These are phyloP conservation scores for Stercorarius parasiticus DNA, from an alignment of 2,113 vertebrate genomes.

Conservation along the genomic window DNA sequence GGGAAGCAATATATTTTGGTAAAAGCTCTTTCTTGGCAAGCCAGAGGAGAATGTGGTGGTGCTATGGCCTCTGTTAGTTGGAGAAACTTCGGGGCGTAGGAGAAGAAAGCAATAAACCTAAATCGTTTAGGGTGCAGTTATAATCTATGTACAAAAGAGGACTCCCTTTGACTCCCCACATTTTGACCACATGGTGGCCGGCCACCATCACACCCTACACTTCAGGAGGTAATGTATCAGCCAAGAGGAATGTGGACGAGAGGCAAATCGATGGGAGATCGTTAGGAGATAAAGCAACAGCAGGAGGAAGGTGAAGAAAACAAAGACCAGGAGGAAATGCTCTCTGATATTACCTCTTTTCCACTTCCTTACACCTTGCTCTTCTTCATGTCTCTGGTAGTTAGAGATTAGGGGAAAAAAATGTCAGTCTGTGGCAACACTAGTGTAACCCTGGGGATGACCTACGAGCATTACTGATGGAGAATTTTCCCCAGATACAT, in stretches of 20 bases:
- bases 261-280: background rate
- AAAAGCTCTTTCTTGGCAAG: background rate
- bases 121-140: background rate
- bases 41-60: background rate
- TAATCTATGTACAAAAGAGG: background rate
- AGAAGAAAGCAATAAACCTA: background rate
- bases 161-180: background rate
- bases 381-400: background rate
- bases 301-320: background rate
- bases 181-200: background rate
- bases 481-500: background rate
- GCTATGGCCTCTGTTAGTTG: background rate
- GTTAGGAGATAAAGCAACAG: background rate
- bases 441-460: background rate
- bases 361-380: background rate
- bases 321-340: background rate
- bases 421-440: background rate
- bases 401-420: background rate
- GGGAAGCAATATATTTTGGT: background rate
- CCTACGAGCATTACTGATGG: background rate
- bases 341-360: background rate
- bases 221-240: background rate
- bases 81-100: accelerated
- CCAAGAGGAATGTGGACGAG: background rate
- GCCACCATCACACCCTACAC: background rate